Evolutionary conservation across 1,140 invertebrate species (phyloP).

Genomic region (Pollicipes pollicipes): DNA sequence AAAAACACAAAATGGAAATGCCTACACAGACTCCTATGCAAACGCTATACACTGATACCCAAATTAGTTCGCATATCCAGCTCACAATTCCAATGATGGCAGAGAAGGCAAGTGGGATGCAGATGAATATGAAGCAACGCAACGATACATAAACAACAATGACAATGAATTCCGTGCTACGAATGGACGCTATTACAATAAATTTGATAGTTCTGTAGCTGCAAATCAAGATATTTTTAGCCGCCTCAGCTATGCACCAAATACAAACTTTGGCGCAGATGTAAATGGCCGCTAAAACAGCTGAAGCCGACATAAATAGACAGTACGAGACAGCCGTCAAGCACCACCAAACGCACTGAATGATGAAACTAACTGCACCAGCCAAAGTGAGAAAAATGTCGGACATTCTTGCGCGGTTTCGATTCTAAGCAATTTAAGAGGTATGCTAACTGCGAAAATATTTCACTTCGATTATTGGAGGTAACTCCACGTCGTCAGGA

Average conservation of each 20-base stretch:
- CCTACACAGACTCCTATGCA: not conserved
- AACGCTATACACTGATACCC: not conserved
- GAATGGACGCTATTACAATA: not conserved
- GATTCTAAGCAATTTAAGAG: too few relatives aligned
- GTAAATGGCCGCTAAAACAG: not conserved
- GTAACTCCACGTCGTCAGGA: too few relatives aligned
- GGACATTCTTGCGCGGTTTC: not conserved
- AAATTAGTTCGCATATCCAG: not conserved
- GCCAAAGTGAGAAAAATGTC: not conserved
- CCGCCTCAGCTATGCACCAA: not conserved
- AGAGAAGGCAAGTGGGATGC: not conserved
- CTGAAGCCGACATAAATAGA: not conserved
- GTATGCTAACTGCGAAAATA: too few relatives aligned
- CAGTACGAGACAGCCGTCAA: not conserved
- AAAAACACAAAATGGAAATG: not conserved
- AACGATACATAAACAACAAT: not conserved
- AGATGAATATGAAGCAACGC: not conserved
- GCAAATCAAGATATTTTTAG: not conserved
- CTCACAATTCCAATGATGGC: not conserved
- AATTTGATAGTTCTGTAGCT: not conserved
- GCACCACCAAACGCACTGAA: not conserved
- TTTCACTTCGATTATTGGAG: too few relatives aligned
- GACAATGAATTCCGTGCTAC: not conserved
- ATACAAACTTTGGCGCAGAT: not conserved
- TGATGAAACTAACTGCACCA: not conserved